Evolutionary conservation across 2,113 vertebrate species (phyloP).

Genomic region (Leptodactylus fuscus): DNA sequence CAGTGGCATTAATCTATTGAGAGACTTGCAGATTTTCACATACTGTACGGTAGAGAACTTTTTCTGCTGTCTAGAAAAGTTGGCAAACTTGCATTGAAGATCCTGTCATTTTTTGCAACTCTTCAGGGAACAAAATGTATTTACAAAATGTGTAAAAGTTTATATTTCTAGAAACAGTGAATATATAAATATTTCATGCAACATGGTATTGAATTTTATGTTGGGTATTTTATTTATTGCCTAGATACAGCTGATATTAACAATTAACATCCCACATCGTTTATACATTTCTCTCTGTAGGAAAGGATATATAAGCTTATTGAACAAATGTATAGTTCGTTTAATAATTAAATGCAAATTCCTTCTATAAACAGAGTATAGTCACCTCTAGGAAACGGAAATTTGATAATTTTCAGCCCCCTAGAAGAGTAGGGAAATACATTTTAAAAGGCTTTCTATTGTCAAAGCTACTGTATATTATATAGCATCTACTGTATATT

Average conservation of each 20-base stretch:
- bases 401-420: background rate
- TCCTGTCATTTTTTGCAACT: background rate
- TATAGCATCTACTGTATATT: too few species aligned
- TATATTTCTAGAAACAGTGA: background rate
- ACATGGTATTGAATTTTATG: background rate
- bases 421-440: background rate
- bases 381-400: background rate
- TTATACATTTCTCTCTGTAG: background rate
- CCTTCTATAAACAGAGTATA: background rate
- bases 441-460: background rate
- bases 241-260: background rate
- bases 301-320: background rate
- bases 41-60: background rate
- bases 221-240: background rate
- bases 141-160: conserved; percentile 12
- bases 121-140: conserved; percentile 35
- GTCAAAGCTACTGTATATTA: too few species aligned
- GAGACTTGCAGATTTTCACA: conserved; percentile 8
- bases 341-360: background rate
- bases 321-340: background rate
- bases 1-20: conserved; percentile 29
- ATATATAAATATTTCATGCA: conserved; percentile 40
- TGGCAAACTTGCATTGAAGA: background rate
- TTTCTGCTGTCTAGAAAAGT: background rate
- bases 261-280: background rate